These are phyloP conservation scores for Corydoras sp. DNA, from an alignment of 2,113 vertebrate genomes.

Conservation along the genomic window DNA sequence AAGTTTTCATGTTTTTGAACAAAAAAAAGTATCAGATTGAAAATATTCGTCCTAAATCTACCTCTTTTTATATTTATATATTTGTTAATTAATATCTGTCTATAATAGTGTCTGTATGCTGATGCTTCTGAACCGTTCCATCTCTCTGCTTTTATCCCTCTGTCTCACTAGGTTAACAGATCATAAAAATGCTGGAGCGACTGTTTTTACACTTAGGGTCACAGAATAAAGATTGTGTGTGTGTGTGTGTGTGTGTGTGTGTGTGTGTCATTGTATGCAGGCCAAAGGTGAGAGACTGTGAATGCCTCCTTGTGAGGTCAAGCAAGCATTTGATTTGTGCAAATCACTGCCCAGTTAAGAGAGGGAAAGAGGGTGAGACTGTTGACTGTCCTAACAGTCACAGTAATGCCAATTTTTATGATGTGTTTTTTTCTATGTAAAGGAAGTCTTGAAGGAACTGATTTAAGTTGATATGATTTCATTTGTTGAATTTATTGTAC, in stretches of 20 bases:
- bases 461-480: too few species aligned
- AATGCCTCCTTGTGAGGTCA: conserved; percentile 1
- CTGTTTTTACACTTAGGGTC: background rate
- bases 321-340: background rate
- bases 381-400: background rate
- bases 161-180: background rate
- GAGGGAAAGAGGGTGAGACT: background rate
- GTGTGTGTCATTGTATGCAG: conserved; percentile 14
- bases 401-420: background rate
- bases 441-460: too few species aligned
- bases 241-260: conserved; percentile 6
- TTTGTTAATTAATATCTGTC: too few species aligned
- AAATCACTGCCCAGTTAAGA: background rate
- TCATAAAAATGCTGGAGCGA: background rate
- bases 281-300: conserved; percentile 4
- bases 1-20: too few species aligned
- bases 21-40: too few species aligned
- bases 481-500: too few species aligned
- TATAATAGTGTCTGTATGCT: background rate
- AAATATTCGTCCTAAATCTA: too few species aligned
- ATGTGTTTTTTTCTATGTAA: background rate
- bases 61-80: too few species aligned
- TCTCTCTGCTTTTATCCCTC: background rate
- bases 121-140: background rate
- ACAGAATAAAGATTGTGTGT: background rate